phyloP scores from a whole-genome alignment of 2,113 vertebrate genomes.

The Scophthalmus maximus region DNA sequence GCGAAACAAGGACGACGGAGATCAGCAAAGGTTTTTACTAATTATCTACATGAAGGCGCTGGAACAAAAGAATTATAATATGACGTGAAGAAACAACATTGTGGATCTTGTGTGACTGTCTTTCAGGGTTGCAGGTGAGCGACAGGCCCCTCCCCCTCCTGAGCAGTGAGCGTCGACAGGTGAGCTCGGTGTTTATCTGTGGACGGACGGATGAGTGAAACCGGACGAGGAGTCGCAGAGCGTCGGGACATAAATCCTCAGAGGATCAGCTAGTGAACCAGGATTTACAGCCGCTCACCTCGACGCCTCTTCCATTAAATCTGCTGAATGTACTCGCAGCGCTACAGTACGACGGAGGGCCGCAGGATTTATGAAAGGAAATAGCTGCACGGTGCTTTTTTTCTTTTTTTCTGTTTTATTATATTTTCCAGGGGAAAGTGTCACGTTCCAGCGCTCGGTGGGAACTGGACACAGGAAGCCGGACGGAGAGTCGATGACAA shows the following conservation, averaged over 20 bases:
- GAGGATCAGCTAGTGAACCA: conserved; percentile 60
- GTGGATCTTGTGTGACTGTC: too few relatives aligned
- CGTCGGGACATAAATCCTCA: conserved; percentile 63
- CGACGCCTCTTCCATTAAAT: conserved; percentile 69
- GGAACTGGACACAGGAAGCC: conserved; percentile 80
- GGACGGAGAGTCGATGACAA: conserved; percentile 75
- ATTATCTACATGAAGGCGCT: too few relatives aligned
- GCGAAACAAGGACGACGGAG: too few relatives aligned
- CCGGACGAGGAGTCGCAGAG: conserved; percentile 13
- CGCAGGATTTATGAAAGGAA: conserved; percentile 84
- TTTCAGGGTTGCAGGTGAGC: too few relatives aligned
- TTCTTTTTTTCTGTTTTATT: conserved; percentile 75
- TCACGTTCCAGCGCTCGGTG: conserved; percentile 80
- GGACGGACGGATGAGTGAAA: too few relatives aligned
- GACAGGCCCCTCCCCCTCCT: neutral
- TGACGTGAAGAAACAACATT: too few relatives aligned
- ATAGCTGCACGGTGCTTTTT: conserved; percentile 66
- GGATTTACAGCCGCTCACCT: conserved; percentile 76
- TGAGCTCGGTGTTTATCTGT: too few relatives aligned
- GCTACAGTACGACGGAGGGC: conserved; percentile 35
- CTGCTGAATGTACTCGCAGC: too few relatives aligned
- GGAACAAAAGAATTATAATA: too few relatives aligned
- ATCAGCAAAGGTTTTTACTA: too few relatives aligned
- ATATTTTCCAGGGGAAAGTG: conserved; percentile 83
- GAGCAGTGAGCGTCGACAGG: neutral